Percentiles rank a stretch among this genome's conserved stretches.
Evolutionary conservation across 2,113 vertebrate species (phyloP).

Genomic region (Gambusia affinis): DNA sequence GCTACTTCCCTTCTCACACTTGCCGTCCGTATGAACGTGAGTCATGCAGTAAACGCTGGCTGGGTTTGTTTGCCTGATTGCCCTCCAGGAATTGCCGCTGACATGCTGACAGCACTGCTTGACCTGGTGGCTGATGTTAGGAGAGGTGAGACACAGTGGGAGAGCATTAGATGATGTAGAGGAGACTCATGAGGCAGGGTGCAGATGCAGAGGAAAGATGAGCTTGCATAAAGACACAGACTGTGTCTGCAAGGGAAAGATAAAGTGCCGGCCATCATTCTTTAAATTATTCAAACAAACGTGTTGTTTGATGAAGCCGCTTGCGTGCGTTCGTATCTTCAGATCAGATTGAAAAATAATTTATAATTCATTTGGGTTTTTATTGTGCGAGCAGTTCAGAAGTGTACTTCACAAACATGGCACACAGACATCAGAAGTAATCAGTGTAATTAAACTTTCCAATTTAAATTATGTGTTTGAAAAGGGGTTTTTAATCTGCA

Average conservation of each 20-base stretch:
- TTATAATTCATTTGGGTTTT: constrained; percentile 43
- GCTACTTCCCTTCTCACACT: constrained; percentile 8
- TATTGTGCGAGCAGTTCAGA: constrained; percentile 24
- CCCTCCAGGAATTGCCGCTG: constrained; percentile 77
- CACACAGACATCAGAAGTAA: constrained; percentile 2
- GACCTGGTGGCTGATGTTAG: constrained; percentile 56
- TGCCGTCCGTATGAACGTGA: constrained; percentile 39
- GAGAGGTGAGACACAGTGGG: constrained; percentile 7
- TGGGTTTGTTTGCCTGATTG: constrained; percentile 74
- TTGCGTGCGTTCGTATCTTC: constrained; percentile 7
- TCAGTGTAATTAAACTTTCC: constrained; percentile 34
- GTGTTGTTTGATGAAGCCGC: constrained; percentile 34
- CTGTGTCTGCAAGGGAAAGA: constrained; percentile 31
- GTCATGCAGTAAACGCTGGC: constrained; percentile 61
- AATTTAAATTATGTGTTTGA: constrained; percentile 32
- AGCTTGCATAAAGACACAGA: constrained; percentile 22
- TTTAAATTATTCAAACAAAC: constrained; percentile 63
- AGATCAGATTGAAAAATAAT: constrained; percentile 42
- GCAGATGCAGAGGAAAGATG: constrained; percentile 5
- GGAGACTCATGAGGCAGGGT: not conserved
- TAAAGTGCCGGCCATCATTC: constrained; percentile 41
- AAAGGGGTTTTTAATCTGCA: constrained; percentile 1
- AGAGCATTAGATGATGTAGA: constrained; percentile 27
- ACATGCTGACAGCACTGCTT: constrained; percentile 59
- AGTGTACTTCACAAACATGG: not conserved